Percentiles rank a stretch among this genome's conserved stretches.
Evolutionary conservation across 2,113 vertebrate species (phyloP).

Genomic region (Hemibagrus wyckioides): DNA sequence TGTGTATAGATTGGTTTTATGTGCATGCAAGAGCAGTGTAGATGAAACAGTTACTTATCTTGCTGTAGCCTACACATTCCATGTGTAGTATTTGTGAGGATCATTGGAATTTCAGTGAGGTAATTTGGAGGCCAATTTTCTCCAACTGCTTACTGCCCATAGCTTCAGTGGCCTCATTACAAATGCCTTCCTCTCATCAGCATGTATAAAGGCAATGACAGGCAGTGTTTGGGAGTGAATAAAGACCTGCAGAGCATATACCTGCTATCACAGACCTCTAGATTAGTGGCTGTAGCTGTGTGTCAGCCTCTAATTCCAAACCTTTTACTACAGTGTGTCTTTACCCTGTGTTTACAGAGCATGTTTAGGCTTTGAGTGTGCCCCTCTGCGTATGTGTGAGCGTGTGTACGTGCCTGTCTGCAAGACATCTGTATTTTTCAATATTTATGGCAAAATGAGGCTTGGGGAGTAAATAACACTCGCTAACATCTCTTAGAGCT

Average conservation of each 20-base stretch:
- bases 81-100: background rate
- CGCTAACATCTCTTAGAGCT: slow-evolving; percentile 22
- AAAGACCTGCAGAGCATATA: slow-evolving; percentile 42
- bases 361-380: slow-evolving; percentile 49
- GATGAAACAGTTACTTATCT: background rate
- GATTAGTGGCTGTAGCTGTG: slow-evolving; percentile 54
- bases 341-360: slow-evolving; percentile 58
- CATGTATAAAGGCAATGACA: slow-evolving; percentile 52
- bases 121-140: slow-evolving; percentile 34
- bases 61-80: background rate
- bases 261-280: slow-evolving; percentile 52
- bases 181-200: slow-evolving; percentile 56
- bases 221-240: slow-evolving; percentile 44
- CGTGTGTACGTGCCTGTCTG: slow-evolving; percentile 11
- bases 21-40: background rate
- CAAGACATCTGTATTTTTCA: slow-evolving; percentile 42
- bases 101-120: slow-evolving; percentile 37
- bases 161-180: slow-evolving; percentile 39
- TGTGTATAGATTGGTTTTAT: background rate
- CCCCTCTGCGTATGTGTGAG: slow-evolving; percentile 40
- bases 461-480: slow-evolving; percentile 38
- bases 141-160: slow-evolving; percentile 24
- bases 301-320: slow-evolving; percentile 53
- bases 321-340: slow-evolving; percentile 50
- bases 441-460: slow-evolving; percentile 9